These are phyloP conservation scores for Myotis pilosus DNA, from an alignment of 2,797 vertebrate species.

Conservation along the genomic window DNA sequence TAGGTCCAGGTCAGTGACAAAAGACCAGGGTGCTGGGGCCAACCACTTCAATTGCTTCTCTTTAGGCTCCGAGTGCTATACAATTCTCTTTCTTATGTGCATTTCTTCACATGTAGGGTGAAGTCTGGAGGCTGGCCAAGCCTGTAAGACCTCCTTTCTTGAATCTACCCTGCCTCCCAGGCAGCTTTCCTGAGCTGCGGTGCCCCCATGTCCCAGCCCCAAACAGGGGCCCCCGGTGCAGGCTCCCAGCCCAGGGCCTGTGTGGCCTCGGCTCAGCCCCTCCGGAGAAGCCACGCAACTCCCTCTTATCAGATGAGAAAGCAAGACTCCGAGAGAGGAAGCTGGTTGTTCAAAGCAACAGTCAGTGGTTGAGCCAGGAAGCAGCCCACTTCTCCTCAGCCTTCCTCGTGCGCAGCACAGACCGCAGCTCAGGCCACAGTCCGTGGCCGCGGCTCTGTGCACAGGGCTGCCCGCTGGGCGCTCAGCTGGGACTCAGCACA, in stretches of 20 bases:
- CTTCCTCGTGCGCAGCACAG: not conserved
- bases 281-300: not conserved
- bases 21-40: not conserved
- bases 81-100: not conserved
- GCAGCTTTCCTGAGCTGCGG: not conserved
- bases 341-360: slow-evolving; percentile 45
- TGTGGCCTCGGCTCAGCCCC: not conserved
- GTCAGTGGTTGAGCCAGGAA: slow-evolving; percentile 68
- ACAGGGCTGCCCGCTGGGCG: not conserved
- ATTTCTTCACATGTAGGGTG: not conserved
- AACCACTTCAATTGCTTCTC: not conserved
- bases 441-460: not conserved
- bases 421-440: rapidly evolving
- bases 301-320: slow-evolving; percentile 44
- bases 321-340: slow-evolving; percentile 61
- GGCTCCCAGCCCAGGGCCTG: not conserved
- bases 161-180: not conserved
- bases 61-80: not conserved
- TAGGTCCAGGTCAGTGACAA: not conserved
- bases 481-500: too few species aligned
- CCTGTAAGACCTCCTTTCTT: not conserved
- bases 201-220: not conserved
- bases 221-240: not conserved
- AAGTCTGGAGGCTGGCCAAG: not conserved
- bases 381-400: not conserved